These are phyloP conservation scores for Esox masquinongy DNA, from an alignment of 2,797 vertebrate genomes.

Conservation along the genomic window DNA sequence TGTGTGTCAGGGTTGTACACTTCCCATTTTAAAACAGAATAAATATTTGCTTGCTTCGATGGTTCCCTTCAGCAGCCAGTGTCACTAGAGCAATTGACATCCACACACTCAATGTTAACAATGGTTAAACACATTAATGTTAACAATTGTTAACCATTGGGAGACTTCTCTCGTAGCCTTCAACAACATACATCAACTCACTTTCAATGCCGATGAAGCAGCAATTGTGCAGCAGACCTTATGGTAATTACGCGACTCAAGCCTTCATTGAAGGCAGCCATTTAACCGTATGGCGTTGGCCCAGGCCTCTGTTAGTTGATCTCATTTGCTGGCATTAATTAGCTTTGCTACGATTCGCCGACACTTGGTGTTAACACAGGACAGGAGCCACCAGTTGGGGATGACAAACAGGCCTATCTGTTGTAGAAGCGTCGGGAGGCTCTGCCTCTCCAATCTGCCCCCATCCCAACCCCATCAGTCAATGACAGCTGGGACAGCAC, in stretches of 20 bases:
- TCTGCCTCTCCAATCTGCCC: slow-evolving; percentile 14
- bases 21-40: slow-evolving; percentile 17
- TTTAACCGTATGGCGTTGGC: slow-evolving; percentile 83
- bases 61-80: slow-evolving; percentile 29
- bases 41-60: slow-evolving; percentile 34
- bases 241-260: slow-evolving; percentile 66
- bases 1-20: slow-evolving; percentile 31
- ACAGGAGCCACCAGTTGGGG: slow-evolving; percentile 12
- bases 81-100: not conserved
- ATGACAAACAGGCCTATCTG: not conserved
- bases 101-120: slow-evolving; percentile 2
- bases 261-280: slow-evolving; percentile 82
- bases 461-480: slow-evolving; percentile 57
- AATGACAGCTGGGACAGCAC: slow-evolving; percentile 72
- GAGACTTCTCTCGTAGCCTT: slow-evolving; percentile 53
- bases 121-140: slow-evolving; percentile 8
- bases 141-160: slow-evolving; percentile 43
- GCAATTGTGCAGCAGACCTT: slow-evolving; percentile 79
- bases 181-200: slow-evolving; percentile 85
- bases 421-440: not conserved
- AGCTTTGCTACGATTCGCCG: slow-evolving; percentile 80
- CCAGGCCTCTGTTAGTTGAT: slow-evolving; percentile 88
- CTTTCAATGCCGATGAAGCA: slow-evolving; percentile 88
- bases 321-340: slow-evolving; percentile 97
- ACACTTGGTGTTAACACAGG: not conserved